Evolutionary conservation across 2,888 invertebrate genomes (phyloP).

Genomic region (Neoaliturus tenellus): DNA sequence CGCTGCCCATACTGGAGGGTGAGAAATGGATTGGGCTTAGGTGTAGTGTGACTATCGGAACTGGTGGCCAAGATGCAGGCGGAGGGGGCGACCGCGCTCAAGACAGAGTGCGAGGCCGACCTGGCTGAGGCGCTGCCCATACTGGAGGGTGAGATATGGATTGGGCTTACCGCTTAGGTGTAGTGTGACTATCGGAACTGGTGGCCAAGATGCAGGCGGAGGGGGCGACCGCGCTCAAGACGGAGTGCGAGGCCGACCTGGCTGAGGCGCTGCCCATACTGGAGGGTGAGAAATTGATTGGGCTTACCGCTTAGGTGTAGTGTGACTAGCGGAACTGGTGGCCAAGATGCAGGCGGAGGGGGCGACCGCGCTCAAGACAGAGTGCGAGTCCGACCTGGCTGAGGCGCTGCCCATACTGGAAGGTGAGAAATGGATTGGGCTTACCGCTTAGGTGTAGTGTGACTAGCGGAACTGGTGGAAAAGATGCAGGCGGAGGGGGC

Average conservation of each 20-base stretch:
- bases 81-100: constrained; percentile 87
- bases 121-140: constrained; percentile 91
- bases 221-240: constrained; percentile 87
- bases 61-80: constrained; percentile 92
- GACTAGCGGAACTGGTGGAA: no score
- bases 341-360: no score
- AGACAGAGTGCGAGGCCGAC: constrained; percentile 95
- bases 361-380: no score
- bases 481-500: constrained; percentile 91
- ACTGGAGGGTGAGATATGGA: constrained; percentile 81
- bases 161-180: no score
- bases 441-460: no score
- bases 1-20: constrained; percentile 87
- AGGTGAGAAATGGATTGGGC: no score
- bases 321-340: no score
- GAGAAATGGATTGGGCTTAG: no score
- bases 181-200: no score
- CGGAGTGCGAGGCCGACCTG: constrained; percentile 95
- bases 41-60: no score
- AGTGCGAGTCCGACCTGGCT: constrained; percentile 95
- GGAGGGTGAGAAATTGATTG: constrained; percentile 75
- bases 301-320: no score
- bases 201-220: constrained; percentile 92
- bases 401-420: constrained; percentile 90
- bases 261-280: constrained; percentile 91